phyloP scores from a whole-genome alignment of 1,140 invertebrate species.

The Periplaneta americana region DNA sequence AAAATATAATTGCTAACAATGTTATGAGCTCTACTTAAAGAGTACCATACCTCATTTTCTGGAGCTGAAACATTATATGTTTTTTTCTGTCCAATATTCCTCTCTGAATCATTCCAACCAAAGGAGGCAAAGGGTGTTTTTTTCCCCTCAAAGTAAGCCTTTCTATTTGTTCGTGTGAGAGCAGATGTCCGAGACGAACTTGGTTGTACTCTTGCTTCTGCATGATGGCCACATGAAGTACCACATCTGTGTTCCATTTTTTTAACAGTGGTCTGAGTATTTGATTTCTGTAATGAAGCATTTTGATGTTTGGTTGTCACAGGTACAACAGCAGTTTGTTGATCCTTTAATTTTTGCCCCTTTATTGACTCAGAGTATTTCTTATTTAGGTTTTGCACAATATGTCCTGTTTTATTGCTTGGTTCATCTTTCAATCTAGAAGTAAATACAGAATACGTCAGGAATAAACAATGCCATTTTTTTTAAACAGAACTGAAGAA shows the following conservation, averaged over 20 bases:
- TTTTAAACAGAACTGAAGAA: no score
- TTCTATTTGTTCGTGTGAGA: not conserved
- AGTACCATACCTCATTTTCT: slow-evolving; percentile 5
- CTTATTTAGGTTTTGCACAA: not conserved
- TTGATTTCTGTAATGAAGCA: no score
- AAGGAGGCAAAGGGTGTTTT: slow-evolving; percentile 1
- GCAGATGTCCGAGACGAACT: not conserved
- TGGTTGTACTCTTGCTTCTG: not conserved
- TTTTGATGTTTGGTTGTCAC: not conserved
- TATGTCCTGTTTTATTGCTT: no score
- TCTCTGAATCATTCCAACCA: slow-evolving; percentile 12
- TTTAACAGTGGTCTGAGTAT: not conserved
- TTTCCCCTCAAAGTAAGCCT: not conserved
- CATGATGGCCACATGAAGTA: not conserved
- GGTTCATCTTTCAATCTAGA: not conserved
- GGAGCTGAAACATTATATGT: slow-evolving; percentile 11
- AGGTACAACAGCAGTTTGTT: not conserved
- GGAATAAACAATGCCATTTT: no score
- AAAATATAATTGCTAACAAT: no score
- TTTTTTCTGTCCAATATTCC: slow-evolving; percentile 9
- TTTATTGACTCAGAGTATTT: not conserved
- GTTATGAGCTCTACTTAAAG: no score
- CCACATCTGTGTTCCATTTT: not conserved
- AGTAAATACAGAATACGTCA: no score
- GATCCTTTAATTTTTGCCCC: not conserved